Evolutionary conservation across 2,797 vertebrate genomes (phyloP).

Genomic region (Bradypodion ventrale): DNA sequence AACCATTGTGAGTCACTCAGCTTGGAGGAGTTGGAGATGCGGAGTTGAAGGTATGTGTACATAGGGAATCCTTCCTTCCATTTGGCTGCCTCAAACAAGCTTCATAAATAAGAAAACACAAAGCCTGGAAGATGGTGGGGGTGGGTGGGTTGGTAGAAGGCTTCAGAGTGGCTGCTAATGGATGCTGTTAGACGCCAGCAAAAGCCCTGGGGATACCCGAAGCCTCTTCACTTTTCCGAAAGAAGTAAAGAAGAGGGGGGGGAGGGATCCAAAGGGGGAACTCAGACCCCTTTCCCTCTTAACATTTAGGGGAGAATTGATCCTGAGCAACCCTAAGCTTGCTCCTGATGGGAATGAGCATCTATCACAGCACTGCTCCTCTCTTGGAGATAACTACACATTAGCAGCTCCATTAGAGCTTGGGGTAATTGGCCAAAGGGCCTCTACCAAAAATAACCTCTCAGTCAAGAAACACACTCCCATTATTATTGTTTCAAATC

Average conservation of each 20-base stretch:
- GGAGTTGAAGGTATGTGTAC: neutral
- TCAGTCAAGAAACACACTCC: neutral
- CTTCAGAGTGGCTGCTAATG: slow-evolving; percentile 27
- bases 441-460: neutral
- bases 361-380: neutral
- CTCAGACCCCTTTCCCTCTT: neutral
- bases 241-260: neutral
- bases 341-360: neutral
- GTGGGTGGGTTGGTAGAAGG: no score
- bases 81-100: slow-evolving; percentile 30
- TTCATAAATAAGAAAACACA: slow-evolving; percentile 43
- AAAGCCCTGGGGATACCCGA: slow-evolving; percentile 26
- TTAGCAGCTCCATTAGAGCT: neutral
- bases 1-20: slow-evolving; percentile 48
- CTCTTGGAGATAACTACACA: no score
- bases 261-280: neutral
- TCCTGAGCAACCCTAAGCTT: neutral
- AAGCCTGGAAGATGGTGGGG: neutral
- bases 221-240: slow-evolving; percentile 31
- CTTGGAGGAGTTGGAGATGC: slow-evolving; percentile 17
- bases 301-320: neutral
- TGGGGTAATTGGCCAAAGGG: slow-evolving; percentile 1
- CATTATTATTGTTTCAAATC: neutral
- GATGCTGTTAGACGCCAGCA: slow-evolving; percentile 27
- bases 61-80: slow-evolving; percentile 36